Evolutionary conservation across 2,797 vertebrate genomes (phyloP), one percentile per base, ranked within the genome.

Genomic region (Gephyroberyx darwinii): DNA sequence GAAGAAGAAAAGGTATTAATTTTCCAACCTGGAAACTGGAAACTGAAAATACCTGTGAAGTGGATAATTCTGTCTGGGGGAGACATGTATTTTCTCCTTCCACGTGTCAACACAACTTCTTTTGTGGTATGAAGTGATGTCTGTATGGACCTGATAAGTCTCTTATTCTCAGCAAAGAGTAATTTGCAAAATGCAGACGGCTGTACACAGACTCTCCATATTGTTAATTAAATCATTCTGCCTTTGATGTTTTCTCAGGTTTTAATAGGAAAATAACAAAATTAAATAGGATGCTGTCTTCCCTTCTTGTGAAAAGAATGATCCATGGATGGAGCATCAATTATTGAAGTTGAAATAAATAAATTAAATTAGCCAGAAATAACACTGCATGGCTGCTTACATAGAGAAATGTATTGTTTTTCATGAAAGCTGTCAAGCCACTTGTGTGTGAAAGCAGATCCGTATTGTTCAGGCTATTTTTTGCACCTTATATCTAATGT

Each of bases 201-300:
- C 85, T 88, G 82, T 90, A 93, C 88, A 92, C 89, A 90, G 81
- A 84, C 92, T 87, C 90, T 91, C 86, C 88, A 90, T 88, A 92
- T 92, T 93, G 91, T 92, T 94, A 94, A 94, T 94, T 94, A 93
- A 94, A 94, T 93, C 85, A 91, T 92, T 84, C 75, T 71, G 78
- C 87, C 91, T 94, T 94, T 94, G 92, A 94, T 93, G 91, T 94
- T 91, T 90, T 86, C 87, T 89, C 84, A 84, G 84, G 90, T 92
- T 93, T 93, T 91, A 92, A 94, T 92, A 84, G 88, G 85, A 93
- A 92, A 90, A 91, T 91, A 92, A 92, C 85, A 86, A 89, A 89
- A 93, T 92, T 90, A 91, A 91, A 92, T 65, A 75, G 84, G 87
- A 89, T 83, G 83, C 82, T 81, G 88, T 87, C 84, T 89, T 75